A percentile compares a stretch with the other conserved stretches of the same genome.
phyloP scores from a whole-genome alignment of 2,113 vertebrate species.

The Mohoua ochrocephala region DNA sequence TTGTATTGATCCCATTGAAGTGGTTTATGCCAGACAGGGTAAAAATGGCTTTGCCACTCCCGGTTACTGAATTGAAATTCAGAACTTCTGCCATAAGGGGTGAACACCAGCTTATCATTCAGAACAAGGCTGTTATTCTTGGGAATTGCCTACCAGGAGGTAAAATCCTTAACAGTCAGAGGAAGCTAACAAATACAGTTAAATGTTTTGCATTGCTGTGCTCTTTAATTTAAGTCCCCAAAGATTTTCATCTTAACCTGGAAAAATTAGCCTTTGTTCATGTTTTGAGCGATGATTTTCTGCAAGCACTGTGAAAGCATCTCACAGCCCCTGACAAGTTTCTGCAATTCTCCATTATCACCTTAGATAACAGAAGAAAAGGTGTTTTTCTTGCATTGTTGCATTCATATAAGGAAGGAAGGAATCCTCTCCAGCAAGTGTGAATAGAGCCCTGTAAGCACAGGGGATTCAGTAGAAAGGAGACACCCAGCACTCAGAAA shows the following conservation, averaged over 20 bases:
- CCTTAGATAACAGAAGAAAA: slow-evolving; percentile 43
- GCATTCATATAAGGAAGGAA: slow-evolving; percentile 47
- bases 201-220: background rate
- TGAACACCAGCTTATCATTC: background rate
- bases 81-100: background rate
- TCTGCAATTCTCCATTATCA: slow-evolving; percentile 63
- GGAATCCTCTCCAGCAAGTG: slow-evolving; percentile 30
- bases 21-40: background rate
- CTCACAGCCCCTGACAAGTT: background rate
- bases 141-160: background rate
- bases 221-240: slow-evolving; percentile 43
- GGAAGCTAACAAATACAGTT: slow-evolving; percentile 23
- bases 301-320: background rate
- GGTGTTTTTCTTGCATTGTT: slow-evolving; percentile 53
- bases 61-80: background rate
- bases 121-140: background rate
- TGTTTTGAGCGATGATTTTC: slow-evolving; percentile 13
- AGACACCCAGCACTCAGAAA: background rate
- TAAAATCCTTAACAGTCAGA: background rate
- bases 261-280: slow-evolving; percentile 36
- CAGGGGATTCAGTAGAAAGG: background rate
- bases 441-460: slow-evolving; percentile 60
- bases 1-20: background rate
- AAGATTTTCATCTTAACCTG: background rate
- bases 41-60: slow-evolving; percentile 30